These are phyloP conservation scores for Loripinus fragilis DNA, from an alignment of 2,888 invertebrate genomes.

Conservation along the genomic window DNA sequence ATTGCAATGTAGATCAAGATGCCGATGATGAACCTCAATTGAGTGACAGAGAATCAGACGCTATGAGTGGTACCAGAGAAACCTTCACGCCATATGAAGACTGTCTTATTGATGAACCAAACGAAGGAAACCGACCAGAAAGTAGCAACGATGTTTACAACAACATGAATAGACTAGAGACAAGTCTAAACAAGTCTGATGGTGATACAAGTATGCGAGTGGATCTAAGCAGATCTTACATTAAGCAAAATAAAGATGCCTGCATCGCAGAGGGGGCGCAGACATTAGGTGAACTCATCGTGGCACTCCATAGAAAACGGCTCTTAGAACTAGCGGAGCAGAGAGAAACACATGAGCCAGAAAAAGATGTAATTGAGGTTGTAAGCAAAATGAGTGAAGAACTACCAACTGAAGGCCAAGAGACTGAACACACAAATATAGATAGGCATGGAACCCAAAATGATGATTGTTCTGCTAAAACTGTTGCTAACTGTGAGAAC, in stretches of 20 bases:
- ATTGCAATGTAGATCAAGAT: background rate
- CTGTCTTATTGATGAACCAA: background rate
- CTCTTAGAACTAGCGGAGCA: background rate
- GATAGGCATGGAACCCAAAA: too few relatives aligned
- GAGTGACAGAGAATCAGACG: background rate
- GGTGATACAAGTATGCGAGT: background rate
- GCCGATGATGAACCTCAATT: background rate
- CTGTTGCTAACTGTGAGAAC: too few relatives aligned
- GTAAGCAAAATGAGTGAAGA: too few relatives aligned
- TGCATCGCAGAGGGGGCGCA: slow-evolving; percentile 5
- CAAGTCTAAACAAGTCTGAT: slow-evolving; percentile 4
- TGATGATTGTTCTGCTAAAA: too few relatives aligned
- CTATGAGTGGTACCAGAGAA: slow-evolving; percentile 1
- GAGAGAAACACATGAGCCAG: background rate
- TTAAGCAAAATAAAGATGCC: background rate
- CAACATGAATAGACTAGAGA: background rate
- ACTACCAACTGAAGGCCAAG: too few relatives aligned
- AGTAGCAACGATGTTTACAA: background rate
- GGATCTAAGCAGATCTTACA: background rate
- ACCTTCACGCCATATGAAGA: slow-evolving; percentile 1
- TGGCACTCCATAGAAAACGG: background rate
- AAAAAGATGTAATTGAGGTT: background rate
- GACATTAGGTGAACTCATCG: slow-evolving; percentile 4
- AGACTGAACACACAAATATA: too few relatives aligned
- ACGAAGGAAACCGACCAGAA: background rate